Percentiles rank a stretch among this genome's conserved stretches.
Conservation (phyloP, 1,140 invertebrate species). For the Condylostylus longicornis region DNA sequence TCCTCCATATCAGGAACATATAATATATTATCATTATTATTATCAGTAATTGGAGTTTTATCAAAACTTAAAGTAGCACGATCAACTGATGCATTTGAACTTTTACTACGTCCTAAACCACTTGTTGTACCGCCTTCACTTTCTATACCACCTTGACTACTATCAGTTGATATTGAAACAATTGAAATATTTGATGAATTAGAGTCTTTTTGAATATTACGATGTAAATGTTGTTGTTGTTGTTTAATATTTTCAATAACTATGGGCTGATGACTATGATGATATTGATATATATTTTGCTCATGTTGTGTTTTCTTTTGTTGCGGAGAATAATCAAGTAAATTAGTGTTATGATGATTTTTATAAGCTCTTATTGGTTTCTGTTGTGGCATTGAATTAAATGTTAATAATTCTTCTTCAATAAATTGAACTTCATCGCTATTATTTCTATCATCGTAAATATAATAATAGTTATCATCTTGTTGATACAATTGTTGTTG, state of each 20-base stretch:
- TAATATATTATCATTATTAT: too few species aligned
- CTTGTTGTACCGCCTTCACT: constrained; percentile 1
- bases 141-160: neutral
- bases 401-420: constrained; percentile 25
- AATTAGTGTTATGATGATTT: neutral
- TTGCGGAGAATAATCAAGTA: too few species aligned
- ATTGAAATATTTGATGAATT: constrained; percentile 28
- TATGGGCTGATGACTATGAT: too few species aligned
- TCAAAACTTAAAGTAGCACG: too few species aligned
- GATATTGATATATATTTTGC: too few species aligned
- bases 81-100: too few species aligned
- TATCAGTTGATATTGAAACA: too few species aligned
- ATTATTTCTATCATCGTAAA: neutral
- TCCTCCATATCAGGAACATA: too few species aligned
- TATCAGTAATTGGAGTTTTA: too few species aligned
- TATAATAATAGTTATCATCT: neutral
- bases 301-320: too few species aligned
- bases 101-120: constrained; percentile 4
- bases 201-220: constrained; percentile 49
- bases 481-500: neutral
- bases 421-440: neutral
- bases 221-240: constrained; percentile 37
- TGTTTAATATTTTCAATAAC: neutral
- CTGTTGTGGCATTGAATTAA: constrained; percentile 47
- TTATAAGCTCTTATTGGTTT: neutral